Evolutionary conservation across 2,797 vertebrate species (phyloP).

Genomic region (Poecilia gillii): DNA sequence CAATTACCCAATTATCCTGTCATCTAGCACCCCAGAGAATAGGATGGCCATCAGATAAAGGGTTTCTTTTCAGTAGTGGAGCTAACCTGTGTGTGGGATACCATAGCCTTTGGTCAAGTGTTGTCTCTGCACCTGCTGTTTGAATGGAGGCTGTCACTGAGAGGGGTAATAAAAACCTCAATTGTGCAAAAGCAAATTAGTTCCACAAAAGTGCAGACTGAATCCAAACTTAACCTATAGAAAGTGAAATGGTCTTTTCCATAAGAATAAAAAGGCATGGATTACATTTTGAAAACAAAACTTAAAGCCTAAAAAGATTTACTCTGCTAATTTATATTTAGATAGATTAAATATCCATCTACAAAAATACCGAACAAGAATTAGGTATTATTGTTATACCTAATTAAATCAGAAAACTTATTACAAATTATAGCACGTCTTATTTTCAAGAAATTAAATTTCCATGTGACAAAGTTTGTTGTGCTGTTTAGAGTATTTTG

Average conservation of each 20-base stretch:
- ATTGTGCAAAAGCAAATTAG: conserved; percentile 7
- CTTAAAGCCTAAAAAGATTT: not conserved
- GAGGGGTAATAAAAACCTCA: conserved; percentile 22
- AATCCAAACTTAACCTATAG: conserved; percentile 10
- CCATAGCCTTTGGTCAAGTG: conserved; percentile 54
- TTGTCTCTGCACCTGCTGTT: conserved; percentile 63
- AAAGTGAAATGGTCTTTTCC: not conserved
- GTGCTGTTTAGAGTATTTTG: not conserved
- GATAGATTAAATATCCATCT: too few species aligned
- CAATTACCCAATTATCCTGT: conserved; percentile 84
- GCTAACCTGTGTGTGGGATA: conserved; percentile 57
- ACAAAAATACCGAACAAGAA: too few species aligned
- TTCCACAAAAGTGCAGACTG: not conserved
- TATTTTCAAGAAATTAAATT: not conserved
- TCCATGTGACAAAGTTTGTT: not conserved
- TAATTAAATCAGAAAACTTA: not conserved
- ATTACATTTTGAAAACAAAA: not conserved
- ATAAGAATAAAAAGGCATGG: not conserved
- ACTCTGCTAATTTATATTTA: too few species aligned
- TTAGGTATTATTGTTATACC: not conserved
- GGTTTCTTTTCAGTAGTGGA: conserved; percentile 62
- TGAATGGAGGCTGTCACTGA: conserved; percentile 49
- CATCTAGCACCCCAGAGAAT: conserved; percentile 78
- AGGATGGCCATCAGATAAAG: conserved; percentile 70
- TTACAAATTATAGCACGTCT: not conserved